Evolutionary conservation across 92 coral and sea anemone species (phyloP), one percentile per base, ranked within the genome.

Genomic region (Epizoanthus rinbou): DNA sequence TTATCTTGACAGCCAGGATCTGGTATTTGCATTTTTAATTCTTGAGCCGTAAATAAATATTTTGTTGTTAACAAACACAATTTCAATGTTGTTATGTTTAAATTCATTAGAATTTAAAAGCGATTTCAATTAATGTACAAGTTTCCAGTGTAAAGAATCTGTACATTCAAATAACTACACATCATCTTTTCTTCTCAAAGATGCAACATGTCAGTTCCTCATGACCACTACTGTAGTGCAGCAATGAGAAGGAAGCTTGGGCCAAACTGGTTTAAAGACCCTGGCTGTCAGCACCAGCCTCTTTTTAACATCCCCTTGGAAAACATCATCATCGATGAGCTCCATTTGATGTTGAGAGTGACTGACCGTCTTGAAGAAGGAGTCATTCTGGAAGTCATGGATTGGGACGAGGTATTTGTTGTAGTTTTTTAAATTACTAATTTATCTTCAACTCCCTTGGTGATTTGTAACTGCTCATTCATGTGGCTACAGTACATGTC

Each of bases 221-320:
- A 63, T 14, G 28, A 63, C 67, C 67, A 63, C 28, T 63, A 63
- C 28, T 63, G 67, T 8, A 63, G 67, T 25, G 28, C 28, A 63
- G 67, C 23, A 63, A 22, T 19, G n/a, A 25, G 59, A 54, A 14
- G 47, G 21, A 74, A 56, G 24, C 79, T 83, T 22, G 86, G 86
- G 8, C 68, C 75, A 47, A 18, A 85, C 84, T 85, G 87, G 84
- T 60, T 47, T 47, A 85, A 74, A 65, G 22, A 64, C 52, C 87
- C 84, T 23, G 83, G 84, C 19, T 84, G 84, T 41, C 84, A 85
- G 54, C 67, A 85, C 43, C 68, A 78, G 37, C 84, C 88, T 5
- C 58, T 58, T 16, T 73, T 73, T n/a, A 54, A 69, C 35, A 76
- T 85, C 59, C 69, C 84, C 24, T 75, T 70, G 7, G 65, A 85